Base-by-base conservation (phyloP, 2,797 vertebrate genomes). In the Nannoperca obscura region DNA sequence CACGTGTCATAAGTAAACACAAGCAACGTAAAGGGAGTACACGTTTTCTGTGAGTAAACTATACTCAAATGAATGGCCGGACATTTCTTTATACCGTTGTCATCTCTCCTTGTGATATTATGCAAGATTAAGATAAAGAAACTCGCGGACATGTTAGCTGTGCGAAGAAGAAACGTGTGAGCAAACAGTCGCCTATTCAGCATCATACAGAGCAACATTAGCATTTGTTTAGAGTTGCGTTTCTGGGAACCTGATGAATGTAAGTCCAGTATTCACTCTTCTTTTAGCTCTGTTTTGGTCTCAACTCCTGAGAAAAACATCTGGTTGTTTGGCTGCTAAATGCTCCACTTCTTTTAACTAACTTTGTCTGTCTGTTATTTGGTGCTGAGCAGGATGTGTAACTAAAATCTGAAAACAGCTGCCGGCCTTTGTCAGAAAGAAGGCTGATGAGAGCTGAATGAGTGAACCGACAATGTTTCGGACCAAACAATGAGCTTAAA, bases 361-460 rank as follows among this genome's bases (percentile, higher is more conserved):
- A 49, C 55, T 36, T 7, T 57, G 24, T 32, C 20, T 17, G 30
- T 30, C 27, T 34, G 20, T 40, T 20, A 20, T 42, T 55, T 27
- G 10, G 17, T 15, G 44, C 55, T 40, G 44, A 54, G 36, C 24
- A 55, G n/a, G 36, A 7, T 11, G 66, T 15, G 1, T 7, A 13
- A n/a, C n/a, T n/a, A n/a, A n/a, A n/a, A n/a, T n/a, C 44, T 70
- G 30, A 70, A 34, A 72, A 44, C 17, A 65, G 11, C 32, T 42
- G 10, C 12, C 36, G 32, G 15, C 24, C 22, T 58, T 30, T 58
- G 53, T 15, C 12, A 9, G 3, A 61, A 68, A 57, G 15, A 47
- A 57, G n/a, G 19, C 44, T 7, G 53, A 57, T 30, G 40, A 64
- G 50, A 73, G 10, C 50, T 55, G 32, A 27, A 27, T 34, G 30